Evolutionary conservation across 2,888 invertebrate genomes (phyloP).

Genomic region (Brachycybe producta): DNA sequence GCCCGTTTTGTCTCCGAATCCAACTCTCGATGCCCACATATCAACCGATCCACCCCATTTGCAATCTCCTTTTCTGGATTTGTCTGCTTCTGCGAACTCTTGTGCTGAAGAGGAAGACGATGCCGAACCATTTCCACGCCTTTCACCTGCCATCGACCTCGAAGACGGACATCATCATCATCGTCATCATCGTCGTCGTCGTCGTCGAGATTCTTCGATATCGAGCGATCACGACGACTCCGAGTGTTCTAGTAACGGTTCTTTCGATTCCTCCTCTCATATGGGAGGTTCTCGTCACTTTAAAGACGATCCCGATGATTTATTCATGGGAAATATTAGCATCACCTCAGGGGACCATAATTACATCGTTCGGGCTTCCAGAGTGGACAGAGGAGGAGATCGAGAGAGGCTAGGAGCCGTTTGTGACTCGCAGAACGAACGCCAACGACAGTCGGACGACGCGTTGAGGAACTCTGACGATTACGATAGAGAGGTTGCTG

Average conservation of each 20-base stretch:
- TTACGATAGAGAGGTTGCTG: background rate
- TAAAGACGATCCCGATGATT: conserved; percentile 23
- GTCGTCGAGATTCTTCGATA: no score
- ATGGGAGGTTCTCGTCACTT: conserved; percentile 34
- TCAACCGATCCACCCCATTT: no score
- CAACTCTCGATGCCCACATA: no score
- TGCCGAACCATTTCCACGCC: conserved; percentile 11
- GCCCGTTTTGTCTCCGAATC: no score
- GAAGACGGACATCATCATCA: no score
- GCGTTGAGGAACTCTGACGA: background rate
- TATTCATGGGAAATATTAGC: conserved; percentile 1
- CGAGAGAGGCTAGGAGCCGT: background rate
- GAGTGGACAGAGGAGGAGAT: conserved; percentile 20
- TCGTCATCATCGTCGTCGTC: no score
- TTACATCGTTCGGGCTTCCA: conserved; percentile 16
- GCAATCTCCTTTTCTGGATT: no score
- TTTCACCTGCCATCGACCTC: background rate
- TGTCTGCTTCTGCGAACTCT: no score
- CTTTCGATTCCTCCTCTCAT: conserved; percentile 38
- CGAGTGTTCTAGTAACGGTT: conserved; percentile 16
- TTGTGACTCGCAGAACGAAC: conserved; percentile 21
- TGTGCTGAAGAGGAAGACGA: no score
- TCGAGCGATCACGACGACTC: background rate
- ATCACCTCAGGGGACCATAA: conserved; percentile 16
- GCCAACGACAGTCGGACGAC: conserved; percentile 22